Base-by-base conservation (phyloP, 1,140 invertebrate species). In the Drosophila arizonae region DNA sequence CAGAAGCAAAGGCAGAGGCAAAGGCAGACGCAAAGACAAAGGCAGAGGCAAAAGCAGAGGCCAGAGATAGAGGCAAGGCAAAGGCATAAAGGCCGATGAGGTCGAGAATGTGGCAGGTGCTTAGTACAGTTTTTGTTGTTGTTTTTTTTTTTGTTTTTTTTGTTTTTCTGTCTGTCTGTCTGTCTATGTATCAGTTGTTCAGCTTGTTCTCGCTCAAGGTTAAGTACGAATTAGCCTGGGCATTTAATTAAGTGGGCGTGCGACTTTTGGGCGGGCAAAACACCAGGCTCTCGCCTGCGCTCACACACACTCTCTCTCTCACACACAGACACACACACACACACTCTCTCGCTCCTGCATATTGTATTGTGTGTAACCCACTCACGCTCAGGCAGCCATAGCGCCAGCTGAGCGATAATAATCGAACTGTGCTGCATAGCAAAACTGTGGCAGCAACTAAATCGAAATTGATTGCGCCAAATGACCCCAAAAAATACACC, bases 161-260 rank as follows among this genome's bases (percentile, higher is more conserved):
- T n/a, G n/a, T n/a, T n/a, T n/a, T n/a, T n/a, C n/a, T n/a, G n/a
- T n/a, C 15, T 50, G 46, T 50, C 48, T 24, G 60, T 57, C 26
- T 61, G 65, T 56, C 60, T 46, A 1, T 46, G n/a, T 45, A 4
- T 24, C 3, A 28, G 48, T 30, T 61, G 65, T 48, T 62, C 45
- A 36, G 63, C 15, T 28, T 24, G 17, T 43, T 58, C 55, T 39
- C 50, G 26, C 75, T 74, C 57, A 72, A 69, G 50, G 72, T 54
- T 74, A 76, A 82, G 79, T 78, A 56, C 52, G 65, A 79, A 79
- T 77, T 77, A 76, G 56, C 70, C 51, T 43, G 70, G 74, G 60
- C 77, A 81, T 85, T 78, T 86, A 86, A 85, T 85, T 85, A 81
- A 76, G 81, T 78, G 65, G 81, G 81, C 81, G 81, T 85, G 81